phyloP scores from a whole-genome alignment of 1,140 invertebrate genomes.

The Thereuonema tuberculata region DNA sequence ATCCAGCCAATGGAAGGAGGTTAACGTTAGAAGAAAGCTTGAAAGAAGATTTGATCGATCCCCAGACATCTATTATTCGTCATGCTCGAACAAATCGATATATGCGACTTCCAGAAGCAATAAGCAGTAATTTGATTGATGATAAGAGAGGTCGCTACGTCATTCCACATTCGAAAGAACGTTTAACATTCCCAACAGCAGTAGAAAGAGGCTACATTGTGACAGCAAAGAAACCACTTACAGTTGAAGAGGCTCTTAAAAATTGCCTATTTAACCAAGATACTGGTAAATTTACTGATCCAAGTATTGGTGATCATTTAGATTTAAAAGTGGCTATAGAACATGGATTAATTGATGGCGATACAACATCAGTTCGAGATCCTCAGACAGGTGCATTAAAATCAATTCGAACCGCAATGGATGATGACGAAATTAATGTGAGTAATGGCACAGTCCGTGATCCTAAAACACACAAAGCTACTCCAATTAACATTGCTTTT shows the following conservation, averaged over 20 bases:
- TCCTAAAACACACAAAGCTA: conserved; percentile 53
- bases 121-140: conserved; percentile 56
- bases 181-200: conserved; percentile 46
- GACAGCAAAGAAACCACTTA: conserved; percentile 49
- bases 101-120: conserved; percentile 55
- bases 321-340: conserved; percentile 56
- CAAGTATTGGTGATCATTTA: conserved; percentile 49
- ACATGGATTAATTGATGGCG: conserved; percentile 54
- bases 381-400: conserved; percentile 53
- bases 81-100: conserved; percentile 52
- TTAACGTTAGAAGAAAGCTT: conserved; percentile 65
- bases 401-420: conserved; percentile 54
- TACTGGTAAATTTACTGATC: conserved; percentile 64
- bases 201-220: conserved; percentile 56
- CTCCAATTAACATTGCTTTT: conserved; percentile 52
- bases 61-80: conserved; percentile 59
- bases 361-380: conserved; percentile 61
- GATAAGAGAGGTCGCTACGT: conserved; percentile 51
- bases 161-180: conserved; percentile 40
- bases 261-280: conserved; percentile 59
- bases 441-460: conserved; percentile 59
- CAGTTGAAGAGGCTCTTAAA: conserved; percentile 59
- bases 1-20: conserved; percentile 61
- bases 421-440: conserved; percentile 63
- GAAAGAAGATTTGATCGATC: conserved; percentile 63